A percentile compares a stretch with the other conserved stretches of the same genome.
Evolutionary conservation across 1,140 invertebrate genomes (phyloP).

Genomic region (Charaxes varanes): DNA sequence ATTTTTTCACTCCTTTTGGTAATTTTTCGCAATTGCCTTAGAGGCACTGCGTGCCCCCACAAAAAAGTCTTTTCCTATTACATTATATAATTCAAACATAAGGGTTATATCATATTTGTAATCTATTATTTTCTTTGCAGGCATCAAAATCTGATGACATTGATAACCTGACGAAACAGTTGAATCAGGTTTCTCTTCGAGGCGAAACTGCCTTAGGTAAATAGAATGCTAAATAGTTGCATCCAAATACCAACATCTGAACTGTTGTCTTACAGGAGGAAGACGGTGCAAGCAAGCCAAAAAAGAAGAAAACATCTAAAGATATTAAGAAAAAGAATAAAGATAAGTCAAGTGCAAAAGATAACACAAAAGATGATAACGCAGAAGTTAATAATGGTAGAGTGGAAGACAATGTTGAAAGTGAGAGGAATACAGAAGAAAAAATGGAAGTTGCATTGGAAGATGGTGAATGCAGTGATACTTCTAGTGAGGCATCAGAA

Average conservation of each 20-base stretch:
- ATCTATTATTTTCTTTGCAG: constrained; percentile 71
- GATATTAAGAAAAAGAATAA: constrained; percentile 11
- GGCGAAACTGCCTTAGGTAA: constrained; percentile 76
- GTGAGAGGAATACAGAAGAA: no score
- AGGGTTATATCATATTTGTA: no score
- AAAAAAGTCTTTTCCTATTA: no score
- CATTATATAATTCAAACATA: no score
- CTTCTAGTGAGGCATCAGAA: constrained; percentile 39
- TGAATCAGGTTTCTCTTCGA: constrained; percentile 76
- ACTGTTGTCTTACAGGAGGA: constrained; percentile 68
- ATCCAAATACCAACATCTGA: constrained; percentile 51
- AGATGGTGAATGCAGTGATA: constrained; percentile 81
- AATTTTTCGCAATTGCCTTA: no score
- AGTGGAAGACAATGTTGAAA: constrained; percentile 6
- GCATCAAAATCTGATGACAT: constrained; percentile 64
- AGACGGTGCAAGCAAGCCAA: constrained; percentile 34
- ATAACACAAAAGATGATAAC: constrained; percentile 13
- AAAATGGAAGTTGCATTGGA: no score
- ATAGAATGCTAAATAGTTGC: constrained; percentile 52
- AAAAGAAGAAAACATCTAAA: constrained; percentile 22
- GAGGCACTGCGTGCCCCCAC: no score
- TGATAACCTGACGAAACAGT: constrained; percentile 75
- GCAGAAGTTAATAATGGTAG: constrained; percentile 5
- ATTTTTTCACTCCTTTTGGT: no score
- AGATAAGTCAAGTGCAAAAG: constrained; percentile 18